Percentiles rank a stretch among this genome's conserved stretches.
Conservation (phyloP, 2,888 invertebrate species). For the Zaprionus bogoriensis region DNA sequence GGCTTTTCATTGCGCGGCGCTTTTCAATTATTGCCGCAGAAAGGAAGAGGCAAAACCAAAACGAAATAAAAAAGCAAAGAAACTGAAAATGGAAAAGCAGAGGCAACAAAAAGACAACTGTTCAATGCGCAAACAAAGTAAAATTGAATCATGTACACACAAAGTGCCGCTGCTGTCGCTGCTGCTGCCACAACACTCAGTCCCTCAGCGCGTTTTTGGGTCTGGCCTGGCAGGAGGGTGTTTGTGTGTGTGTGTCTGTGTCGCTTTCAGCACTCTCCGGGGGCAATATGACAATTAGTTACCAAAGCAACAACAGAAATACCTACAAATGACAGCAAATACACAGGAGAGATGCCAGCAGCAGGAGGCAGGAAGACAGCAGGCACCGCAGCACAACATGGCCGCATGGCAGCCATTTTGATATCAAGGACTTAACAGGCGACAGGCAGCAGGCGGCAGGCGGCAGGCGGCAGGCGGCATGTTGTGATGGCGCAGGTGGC, state of each 20-base stretch:
- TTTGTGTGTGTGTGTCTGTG: conserved; percentile 34
- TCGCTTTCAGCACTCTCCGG: conserved; percentile 58
- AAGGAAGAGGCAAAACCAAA: neutral
- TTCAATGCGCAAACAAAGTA: conserved; percentile 41
- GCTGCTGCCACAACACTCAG: neutral
- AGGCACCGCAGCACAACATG: conserved; percentile 43
- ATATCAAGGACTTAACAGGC: conserved; percentile 57
- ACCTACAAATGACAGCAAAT: conserved; percentile 74
- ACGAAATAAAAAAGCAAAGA: neutral
- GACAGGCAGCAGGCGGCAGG: conserved; percentile 8
- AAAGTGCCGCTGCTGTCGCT: conserved; percentile 18
- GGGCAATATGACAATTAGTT: conserved; percentile 76
- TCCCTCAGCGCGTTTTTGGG: conserved; percentile 18
- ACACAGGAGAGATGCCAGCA: conserved; percentile 50
- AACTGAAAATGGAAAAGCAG: neutral
- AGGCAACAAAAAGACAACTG: conserved; percentile 16
- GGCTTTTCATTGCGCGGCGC: conserved; percentile 45
- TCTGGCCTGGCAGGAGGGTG: neutral
- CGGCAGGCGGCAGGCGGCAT: conserved; percentile 38
- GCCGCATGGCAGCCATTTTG: conserved; percentile 73
- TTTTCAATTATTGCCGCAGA: conserved; percentile 62
- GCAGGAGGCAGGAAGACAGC: too few species aligned
- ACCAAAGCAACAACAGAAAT: conserved; percentile 76
- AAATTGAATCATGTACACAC: conserved; percentile 49
- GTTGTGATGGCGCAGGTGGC: conserved; percentile 42